Evolutionary conservation across 1,140 invertebrate species (phyloP).

Genomic region (Grapholita molesta): DNA sequence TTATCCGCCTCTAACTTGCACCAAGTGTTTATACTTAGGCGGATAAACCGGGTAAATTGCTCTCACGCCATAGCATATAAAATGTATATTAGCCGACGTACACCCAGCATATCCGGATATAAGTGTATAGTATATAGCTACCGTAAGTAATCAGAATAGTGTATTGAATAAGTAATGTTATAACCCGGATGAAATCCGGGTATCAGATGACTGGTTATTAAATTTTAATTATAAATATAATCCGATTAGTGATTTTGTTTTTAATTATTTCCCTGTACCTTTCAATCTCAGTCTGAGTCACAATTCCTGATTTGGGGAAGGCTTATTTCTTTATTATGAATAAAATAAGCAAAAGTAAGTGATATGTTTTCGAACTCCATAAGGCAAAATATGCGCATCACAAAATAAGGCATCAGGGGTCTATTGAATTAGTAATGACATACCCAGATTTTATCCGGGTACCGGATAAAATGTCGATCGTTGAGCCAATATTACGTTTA

Average conservation of each 20-base stretch:
- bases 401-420: neutral
- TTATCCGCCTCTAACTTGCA: neutral
- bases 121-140: neutral
- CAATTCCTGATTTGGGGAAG: too few species aligned
- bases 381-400: neutral
- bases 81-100: constrained; percentile 11
- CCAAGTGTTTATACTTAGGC: constrained; percentile 4
- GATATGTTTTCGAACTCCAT: too few species aligned
- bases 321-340: too few species aligned
- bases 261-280: too few species aligned
- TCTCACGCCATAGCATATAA: constrained; percentile 9
- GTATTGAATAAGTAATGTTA: constrained; percentile 1
- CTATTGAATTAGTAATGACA: neutral
- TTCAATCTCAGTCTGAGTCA: too few species aligned
- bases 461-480: too few species aligned
- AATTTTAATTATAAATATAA: neutral
- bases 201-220: neutral
- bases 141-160: constrained; percentile 1
- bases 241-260: too few species aligned
- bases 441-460: neutral
- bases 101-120: neutral
- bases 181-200: neutral
- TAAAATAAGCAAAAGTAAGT: too few species aligned
- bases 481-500: too few species aligned
- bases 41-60: constrained; percentile 12